Conservation (phyloP, 2,888 invertebrate species). For the Sinotaia quadrata region DNA sequence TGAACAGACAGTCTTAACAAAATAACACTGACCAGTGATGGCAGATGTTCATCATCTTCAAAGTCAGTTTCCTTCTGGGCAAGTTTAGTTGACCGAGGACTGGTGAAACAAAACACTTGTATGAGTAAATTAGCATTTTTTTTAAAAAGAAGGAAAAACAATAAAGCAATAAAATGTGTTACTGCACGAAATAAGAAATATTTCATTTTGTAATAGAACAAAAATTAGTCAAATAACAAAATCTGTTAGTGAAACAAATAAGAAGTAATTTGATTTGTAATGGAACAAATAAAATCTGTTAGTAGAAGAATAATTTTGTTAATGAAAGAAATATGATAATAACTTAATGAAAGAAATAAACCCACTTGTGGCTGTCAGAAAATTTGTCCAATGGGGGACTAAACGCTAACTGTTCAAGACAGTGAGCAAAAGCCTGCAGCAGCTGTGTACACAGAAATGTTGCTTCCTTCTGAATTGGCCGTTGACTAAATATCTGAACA, state of each 20-base stretch:
- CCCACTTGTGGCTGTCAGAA: slow-evolving; percentile 21
- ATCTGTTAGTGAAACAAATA: no score
- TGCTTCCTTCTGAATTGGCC: slow-evolving; percentile 69
- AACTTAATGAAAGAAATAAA: background rate
- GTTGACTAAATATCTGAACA: slow-evolving; percentile 70
- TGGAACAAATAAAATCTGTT: no score
- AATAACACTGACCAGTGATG: slow-evolving; percentile 44
- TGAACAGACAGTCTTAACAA: no score
- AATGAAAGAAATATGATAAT: no score
- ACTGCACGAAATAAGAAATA: no score
- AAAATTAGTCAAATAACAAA: no score
- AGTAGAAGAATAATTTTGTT: no score
- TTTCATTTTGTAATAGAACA: no score
- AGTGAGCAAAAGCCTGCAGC: slow-evolving; percentile 74
- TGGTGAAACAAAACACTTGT: slow-evolving; percentile 8
- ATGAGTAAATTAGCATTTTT: background rate
- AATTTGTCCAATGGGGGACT: slow-evolving; percentile 43
- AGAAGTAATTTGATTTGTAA: no score
- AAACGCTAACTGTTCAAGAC: slow-evolving; percentile 81
- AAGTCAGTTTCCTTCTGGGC: slow-evolving; percentile 36
- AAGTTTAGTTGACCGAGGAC: slow-evolving; percentile 23
- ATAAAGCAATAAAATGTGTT: no score
- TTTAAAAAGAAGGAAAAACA: no score
- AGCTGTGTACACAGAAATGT: slow-evolving; percentile 67
- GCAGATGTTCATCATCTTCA: slow-evolving; percentile 42